Base-by-base conservation (phyloP, 2,888 invertebrate species). In the Eilema caniola region DNA sequence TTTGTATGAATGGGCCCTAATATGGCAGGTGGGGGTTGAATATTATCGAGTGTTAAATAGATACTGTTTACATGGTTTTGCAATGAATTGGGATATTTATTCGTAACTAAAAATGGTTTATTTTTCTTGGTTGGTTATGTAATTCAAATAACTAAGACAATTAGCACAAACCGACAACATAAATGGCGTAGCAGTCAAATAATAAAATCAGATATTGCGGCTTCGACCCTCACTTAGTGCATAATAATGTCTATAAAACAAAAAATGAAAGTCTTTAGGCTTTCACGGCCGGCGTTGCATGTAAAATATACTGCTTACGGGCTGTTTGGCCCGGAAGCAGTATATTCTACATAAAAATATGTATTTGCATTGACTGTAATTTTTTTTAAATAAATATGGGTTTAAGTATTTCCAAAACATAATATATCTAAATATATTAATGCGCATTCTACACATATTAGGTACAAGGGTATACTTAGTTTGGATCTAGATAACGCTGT, bases 1-100 rank as follows among this genome's bases (percentile, higher is more conserved):
- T 77, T 74, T 81, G 72, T 80, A 73, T 79, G 76, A 71, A 79
- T 75, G 66, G 66, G 61, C 47, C 31, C 63, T 77, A 66, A 72
- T 74, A 66, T 70, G 67, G 63, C 67, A 67, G 67, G 47, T 71
- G 62, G 28, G 28, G 16, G 56, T 63, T 73, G 53, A 70, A 67
- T 61, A 67, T 66, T 31, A 60, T 67, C 63, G 11, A 66, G 57
- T 31, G 23, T 23, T 20, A 53, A n/a, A 8, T 37, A 41, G 4
- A 24, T 23, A 59, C 5, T 25, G 24, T 59, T 59, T 59, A 59
- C 16, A 8, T 28, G 24, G 25, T 16, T 20, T 59, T 25, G 16
- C 16, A 14, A 14, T 24, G 28, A 59, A 25, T 59, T 53, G 53
- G 53, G 20, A 53, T 53, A 20, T 53, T 53, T 20, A 20, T 47